phyloP scores from a whole-genome alignment of 2,113 vertebrate species.

The Formicarius rufipectus region DNA sequence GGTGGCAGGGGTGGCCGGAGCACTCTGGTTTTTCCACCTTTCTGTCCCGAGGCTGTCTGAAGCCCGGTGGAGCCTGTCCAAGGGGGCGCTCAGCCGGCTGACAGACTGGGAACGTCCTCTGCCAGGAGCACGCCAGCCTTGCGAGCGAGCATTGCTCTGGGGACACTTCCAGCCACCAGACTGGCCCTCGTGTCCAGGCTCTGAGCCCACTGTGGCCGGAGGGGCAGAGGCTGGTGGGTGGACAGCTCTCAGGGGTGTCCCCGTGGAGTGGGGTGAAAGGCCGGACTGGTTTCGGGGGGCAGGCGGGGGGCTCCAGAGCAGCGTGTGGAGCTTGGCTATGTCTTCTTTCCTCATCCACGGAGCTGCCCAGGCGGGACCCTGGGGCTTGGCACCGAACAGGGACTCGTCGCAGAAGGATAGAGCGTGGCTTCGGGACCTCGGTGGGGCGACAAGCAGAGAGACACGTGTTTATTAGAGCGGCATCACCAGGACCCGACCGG shows the following conservation, averaged over 20 bases:
- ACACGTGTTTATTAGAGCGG: rapidly evolving
- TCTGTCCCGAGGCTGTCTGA: background rate
- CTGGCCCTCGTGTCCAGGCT: background rate
- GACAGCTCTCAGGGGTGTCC: constrained; percentile 8
- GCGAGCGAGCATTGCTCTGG: rapidly evolving
- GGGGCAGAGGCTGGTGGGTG: rapidly evolving
- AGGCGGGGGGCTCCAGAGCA: constrained; percentile 73
- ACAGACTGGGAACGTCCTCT: constrained; percentile 35
- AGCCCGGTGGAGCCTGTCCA: rapidly evolving
- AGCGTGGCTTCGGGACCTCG: constrained; percentile 57
- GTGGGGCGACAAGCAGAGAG: background rate
- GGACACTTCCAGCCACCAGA: background rate
- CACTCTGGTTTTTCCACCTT: background rate
- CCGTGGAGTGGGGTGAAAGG: background rate
- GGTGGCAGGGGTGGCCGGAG: background rate
- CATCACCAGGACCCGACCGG: background rate
- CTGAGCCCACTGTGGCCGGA: rapidly evolving
- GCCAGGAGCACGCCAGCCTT: background rate
- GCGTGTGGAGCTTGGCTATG: constrained; percentile 47
- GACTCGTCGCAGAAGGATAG: constrained; percentile 80
- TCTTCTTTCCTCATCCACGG: constrained; percentile 43
- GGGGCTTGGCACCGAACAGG: constrained; percentile 56
- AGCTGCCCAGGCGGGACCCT: background rate
- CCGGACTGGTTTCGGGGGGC: background rate
- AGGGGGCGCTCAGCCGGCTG: background rate